Evolutionary conservation across 1,140 invertebrate genomes (phyloP), one percentile per base, ranked within the genome.

Genomic region (Whitmania pigra): DNA sequence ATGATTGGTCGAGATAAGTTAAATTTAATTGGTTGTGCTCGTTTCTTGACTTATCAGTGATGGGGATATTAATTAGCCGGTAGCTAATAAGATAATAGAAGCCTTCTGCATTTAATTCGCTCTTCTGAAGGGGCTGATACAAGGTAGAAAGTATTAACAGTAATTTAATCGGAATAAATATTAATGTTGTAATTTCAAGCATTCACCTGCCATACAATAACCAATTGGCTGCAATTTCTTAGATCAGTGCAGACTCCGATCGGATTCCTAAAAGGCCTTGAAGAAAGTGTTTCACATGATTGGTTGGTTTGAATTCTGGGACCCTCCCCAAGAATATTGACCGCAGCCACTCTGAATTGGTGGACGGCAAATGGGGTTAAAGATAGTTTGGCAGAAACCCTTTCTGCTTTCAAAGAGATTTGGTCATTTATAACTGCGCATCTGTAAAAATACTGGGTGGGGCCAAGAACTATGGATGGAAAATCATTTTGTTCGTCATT

Each of bases 271-370:
- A 87, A 88, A 0, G 96, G 96, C 72, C 93, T 89, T 80, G 91
- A 90, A 5, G 90, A 87, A 73, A 89, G 87, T 0, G 94, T 97
- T 31, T 88, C 88, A 80, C 96, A 85, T 27, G 76, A 74, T 11
- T 87, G 84, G n/a, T 89, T 90, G 82, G 92, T 87, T 67, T 84
- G 74, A 73, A 93, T 97, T 0, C 94, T 92, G 36, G 86, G 77
- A 29, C 94, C 97, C 9, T 87, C 86, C 53, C 96, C 95, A 76
- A 97, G 93, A 82, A 94, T 94, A 82, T 98, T 98, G 78, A 87
- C 87, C 0, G 94, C 93, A 60, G 93, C 86, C 0, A 98, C 91
- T 57, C 94, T 85, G 86, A 96, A 98, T 0, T 93, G 97, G 78
- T 97, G 98, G 82, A 97, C 97, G 0, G 91, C 88, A 90, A 91